These are phyloP conservation scores for Aplidium turbinatum DNA, from an alignment of 23 tunicate species.

Conservation along the genomic window DNA sequence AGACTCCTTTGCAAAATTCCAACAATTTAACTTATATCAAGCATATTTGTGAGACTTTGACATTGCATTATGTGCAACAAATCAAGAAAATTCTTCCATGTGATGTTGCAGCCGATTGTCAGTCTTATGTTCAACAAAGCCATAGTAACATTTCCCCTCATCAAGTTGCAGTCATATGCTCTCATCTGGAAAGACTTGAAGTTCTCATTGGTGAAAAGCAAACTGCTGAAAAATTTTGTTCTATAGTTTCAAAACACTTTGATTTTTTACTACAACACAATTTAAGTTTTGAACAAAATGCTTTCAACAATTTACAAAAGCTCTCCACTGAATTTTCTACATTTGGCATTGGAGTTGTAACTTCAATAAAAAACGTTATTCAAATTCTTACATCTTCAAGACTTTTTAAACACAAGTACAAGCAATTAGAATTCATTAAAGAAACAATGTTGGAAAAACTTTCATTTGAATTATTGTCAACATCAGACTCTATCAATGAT, in stretches of 20 bases:
- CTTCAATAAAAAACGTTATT: slow-evolving; percentile 11
- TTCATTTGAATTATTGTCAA: slow-evolving; percentile 50
- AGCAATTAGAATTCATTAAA: slow-evolving; percentile 31
- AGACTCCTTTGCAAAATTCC: too few relatives aligned
- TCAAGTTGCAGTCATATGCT: neutral
- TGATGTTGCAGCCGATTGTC: too few relatives aligned
- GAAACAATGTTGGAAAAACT: slow-evolving; percentile 69
- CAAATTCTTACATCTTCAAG: slow-evolving; percentile 20
- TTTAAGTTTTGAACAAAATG: slow-evolving; percentile 3
- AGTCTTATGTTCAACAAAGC: too few relatives aligned
- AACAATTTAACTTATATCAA: too few relatives aligned
- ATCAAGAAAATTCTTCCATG: too few relatives aligned
- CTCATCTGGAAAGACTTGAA: slow-evolving; percentile 11
- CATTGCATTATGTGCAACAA: too few relatives aligned
- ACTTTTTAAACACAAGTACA: slow-evolving; percentile 7
- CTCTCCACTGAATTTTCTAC: neutral
- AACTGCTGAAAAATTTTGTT: slow-evolving; percentile 25
- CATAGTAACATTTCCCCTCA: too few relatives aligned
- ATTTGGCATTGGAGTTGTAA: neutral
- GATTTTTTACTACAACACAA: slow-evolving; percentile 25
- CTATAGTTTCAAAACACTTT: slow-evolving; percentile 22
- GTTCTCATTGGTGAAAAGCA: slow-evolving; percentile 36
- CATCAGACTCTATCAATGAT: slow-evolving; percentile 42
- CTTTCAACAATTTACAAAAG: neutral
- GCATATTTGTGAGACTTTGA: too few relatives aligned